These are phyloP conservation scores for Cryptoprocta ferox DNA, from an alignment of 2,797 vertebrate species.

Conservation along the genomic window DNA sequence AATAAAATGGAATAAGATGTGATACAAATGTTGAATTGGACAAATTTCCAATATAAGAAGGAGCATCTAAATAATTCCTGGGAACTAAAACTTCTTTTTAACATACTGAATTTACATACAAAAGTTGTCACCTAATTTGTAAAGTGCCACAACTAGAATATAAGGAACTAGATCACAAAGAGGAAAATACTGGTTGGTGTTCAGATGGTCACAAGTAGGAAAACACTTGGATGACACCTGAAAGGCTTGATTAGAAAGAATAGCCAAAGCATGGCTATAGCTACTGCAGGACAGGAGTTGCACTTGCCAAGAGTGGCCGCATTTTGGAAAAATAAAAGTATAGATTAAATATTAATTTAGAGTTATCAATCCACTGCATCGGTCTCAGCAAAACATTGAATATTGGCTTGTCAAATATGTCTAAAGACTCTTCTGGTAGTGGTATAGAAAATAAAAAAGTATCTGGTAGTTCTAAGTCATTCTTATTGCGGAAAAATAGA, in stretches of 20 bases:
- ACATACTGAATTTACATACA: not conserved
- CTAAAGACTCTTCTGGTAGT: not conserved
- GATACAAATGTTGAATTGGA: not conserved
- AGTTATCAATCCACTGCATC: slow-evolving; percentile 30
- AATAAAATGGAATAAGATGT: not conserved
- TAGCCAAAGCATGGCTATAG: not conserved
- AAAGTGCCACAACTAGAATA: not conserved
- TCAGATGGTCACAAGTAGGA: slow-evolving; percentile 22
- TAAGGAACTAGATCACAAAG: slow-evolving; percentile 10
- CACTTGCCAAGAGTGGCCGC: slow-evolving; percentile 45
- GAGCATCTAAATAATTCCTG: not conserved
- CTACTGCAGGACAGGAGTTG: slow-evolving; percentile 37
- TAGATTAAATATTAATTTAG: slow-evolving; percentile 41
- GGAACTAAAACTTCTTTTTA: slow-evolving; percentile 1
- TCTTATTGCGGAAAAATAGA: not conserved
- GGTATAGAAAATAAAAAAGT: not conserved
- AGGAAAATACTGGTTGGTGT: not conserved
- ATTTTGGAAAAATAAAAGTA: slow-evolving; percentile 56
- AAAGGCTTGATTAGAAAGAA: slow-evolving; percentile 69
- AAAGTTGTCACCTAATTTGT: not conserved
- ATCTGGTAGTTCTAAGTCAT: not conserved
- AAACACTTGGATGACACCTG: slow-evolving; percentile 61
- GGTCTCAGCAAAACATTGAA: slow-evolving; percentile 27
- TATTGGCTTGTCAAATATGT: not conserved
- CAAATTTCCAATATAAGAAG: not conserved